phyloP scores from a whole-genome alignment of 2,797 vertebrate genomes.

The Hybognathus amarus region DNA sequence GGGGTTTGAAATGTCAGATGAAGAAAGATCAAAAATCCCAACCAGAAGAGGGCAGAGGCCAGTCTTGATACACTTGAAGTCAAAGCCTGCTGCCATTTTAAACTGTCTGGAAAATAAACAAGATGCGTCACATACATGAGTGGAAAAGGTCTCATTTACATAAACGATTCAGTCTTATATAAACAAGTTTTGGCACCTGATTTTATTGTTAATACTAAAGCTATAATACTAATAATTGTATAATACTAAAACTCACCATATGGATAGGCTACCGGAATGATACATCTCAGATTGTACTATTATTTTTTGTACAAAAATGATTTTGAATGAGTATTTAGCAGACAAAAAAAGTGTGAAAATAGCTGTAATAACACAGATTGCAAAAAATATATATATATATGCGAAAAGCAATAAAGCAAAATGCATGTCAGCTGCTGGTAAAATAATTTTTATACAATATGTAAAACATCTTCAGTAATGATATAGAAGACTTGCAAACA shows the following conservation, averaged over 20 bases:
- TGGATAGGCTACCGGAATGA: background rate
- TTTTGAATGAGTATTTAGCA: background rate
- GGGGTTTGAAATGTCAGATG: constrained; percentile 22
- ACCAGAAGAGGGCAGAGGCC: constrained; percentile 16
- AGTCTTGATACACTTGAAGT: constrained; percentile 21
- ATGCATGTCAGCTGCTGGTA: background rate
- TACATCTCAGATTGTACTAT: background rate
- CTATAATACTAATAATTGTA: too few relatives aligned
- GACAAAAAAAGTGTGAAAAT: background rate
- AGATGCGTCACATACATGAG: constrained; percentile 10
- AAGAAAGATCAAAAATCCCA: constrained; percentile 12
- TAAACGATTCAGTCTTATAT: constrained; percentile 5
- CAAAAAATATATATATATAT: background rate
- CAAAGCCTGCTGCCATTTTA: constrained; percentile 19
- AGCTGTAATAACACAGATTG: background rate
- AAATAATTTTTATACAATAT: background rate
- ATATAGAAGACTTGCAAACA: background rate
- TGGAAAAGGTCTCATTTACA: constrained; percentile 35
- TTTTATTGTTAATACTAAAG: background rate
- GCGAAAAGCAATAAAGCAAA: background rate
- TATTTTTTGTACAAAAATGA: background rate
- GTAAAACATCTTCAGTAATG: background rate
- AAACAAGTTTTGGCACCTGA: constrained; percentile 1
- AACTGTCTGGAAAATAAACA: constrained; percentile 38
- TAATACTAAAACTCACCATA: background rate